Evolutionary conservation across 2,113 vertebrate species (phyloP), one percentile per base, ranked within the genome.

Genomic region (Tenrec ecaudatus): DNA sequence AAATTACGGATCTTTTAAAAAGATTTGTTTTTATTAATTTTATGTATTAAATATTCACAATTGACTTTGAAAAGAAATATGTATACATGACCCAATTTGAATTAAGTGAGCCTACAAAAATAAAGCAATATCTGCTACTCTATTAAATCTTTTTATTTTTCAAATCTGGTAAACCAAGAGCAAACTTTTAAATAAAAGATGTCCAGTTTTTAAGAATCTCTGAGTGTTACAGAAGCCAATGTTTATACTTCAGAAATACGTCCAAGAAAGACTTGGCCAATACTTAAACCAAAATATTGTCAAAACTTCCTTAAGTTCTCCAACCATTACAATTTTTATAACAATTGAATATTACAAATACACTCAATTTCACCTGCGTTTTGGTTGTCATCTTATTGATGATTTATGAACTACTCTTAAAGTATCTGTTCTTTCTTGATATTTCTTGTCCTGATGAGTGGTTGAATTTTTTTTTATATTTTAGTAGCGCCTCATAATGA

Each of bases 351-450:
- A 31, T 77, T 90, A 64, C 58, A 96, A 97, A 97, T 97, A 96
- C 96, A 97, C 94, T 97, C 97, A 94, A 98, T 98, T 96, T 96
- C 97, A 98, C 97, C 98, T 96, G 96, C 97, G 97, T 97, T 97
- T 91, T 93, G 96, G 96, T 98, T 98, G 97, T 96, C 93, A 93
- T 97, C 82, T 94, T 89, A 79, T 96, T 95, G 95, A 95, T 98
- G 96, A 97, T 95, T 96, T 97, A 97, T 98, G 96, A 27, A 27
- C 97, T 96, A 93, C 96, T 82, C 89, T 94, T 96, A 62, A 95
- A 96, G 90, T 90, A 69, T 95, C 90, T 92, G 27, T 98, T 95
- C 96, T 97, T 97, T 97, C 95, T 96, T 95, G 71, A 93, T 94
- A 86, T 97, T 66, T 96, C 75, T 94, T 93, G 97, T 98, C 95